These are phyloP conservation scores for Haemorhous mexicanus DNA, from an alignment of 2,113 vertebrate species.

Conservation along the genomic window DNA sequence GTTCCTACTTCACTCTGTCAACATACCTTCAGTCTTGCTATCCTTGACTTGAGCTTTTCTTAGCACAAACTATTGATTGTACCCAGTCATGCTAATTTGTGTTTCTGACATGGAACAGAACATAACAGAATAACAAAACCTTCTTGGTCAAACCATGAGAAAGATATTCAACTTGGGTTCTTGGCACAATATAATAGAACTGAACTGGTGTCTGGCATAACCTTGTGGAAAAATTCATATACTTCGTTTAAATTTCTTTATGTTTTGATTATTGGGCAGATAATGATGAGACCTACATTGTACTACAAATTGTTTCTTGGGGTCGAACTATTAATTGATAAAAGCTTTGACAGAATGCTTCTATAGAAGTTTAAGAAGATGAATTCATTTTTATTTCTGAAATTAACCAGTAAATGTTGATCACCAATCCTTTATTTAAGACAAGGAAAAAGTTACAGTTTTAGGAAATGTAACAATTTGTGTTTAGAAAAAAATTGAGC, in stretches of 20 bases:
- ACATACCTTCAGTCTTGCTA: neutral
- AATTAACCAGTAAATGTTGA: neutral
- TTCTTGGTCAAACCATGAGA: neutral
- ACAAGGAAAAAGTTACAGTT: neutral
- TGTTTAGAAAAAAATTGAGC: neutral
- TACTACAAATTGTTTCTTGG: neutral
- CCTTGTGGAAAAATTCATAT: neutral
- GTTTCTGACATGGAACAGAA: neutral
- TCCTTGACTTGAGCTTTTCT: conserved; percentile 33
- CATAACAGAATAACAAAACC: neutral
- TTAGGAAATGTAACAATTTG: neutral
- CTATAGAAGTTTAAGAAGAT: neutral
- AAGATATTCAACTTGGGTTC: conserved; percentile 4
- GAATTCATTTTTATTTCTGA: neutral
- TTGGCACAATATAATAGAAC: neutral
- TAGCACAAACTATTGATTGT: conserved; percentile 29
- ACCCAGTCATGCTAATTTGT: neutral
- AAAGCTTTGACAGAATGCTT: neutral
- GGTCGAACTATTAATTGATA: neutral
- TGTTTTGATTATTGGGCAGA: neutral
- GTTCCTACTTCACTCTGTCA: neutral
- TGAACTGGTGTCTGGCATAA: neutral
- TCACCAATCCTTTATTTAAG: neutral
- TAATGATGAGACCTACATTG: neutral
- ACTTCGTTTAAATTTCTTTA: neutral